Evolutionary conservation across 2,113 vertebrate species (phyloP).

Genomic region (Morone saxatilis): DNA sequence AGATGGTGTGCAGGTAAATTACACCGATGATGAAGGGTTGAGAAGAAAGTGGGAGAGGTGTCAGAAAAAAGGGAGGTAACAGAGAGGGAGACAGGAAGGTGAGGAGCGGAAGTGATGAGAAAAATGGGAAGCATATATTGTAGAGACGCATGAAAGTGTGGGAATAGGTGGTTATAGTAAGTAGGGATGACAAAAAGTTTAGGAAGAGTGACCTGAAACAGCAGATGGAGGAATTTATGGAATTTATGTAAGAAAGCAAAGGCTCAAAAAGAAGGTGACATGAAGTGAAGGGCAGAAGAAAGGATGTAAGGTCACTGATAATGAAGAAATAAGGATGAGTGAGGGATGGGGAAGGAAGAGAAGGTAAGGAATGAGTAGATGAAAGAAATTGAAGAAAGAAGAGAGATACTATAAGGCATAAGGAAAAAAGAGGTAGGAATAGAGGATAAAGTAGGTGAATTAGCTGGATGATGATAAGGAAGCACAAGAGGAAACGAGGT

Average conservation of each 20-base stretch:
- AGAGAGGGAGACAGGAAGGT: not conserved
- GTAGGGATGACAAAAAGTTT: not conserved
- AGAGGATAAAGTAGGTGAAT: not conserved
- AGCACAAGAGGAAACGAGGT: conserved; percentile 21
- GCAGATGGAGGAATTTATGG: not conserved
- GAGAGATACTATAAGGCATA: not conserved
- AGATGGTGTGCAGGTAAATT: conserved; percentile 3
- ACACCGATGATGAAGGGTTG: not conserved
- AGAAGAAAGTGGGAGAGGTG: not conserved
- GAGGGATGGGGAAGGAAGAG: not conserved
- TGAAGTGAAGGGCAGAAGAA: not conserved
- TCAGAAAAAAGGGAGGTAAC: not conserved
- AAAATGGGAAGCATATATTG: not conserved
- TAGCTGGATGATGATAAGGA: conserved; percentile 21
- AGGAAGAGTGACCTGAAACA: not conserved
- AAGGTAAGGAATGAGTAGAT: not conserved
- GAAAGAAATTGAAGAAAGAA: not conserved
- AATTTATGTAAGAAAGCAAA: not conserved
- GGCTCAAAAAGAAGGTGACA: not conserved
- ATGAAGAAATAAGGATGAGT: not conserved
- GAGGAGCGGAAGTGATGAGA: not conserved
- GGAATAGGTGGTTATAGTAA: not conserved
- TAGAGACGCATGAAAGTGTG: not conserved
- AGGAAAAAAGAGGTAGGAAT: not conserved
- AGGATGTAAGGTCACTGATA: not conserved